A percentile compares a stretch with the other conserved stretches of the same genome.
These are phyloP conservation scores for Catagonus wagneri DNA, from an alignment of 2,113 vertebrate genomes.

Conservation along the genomic window DNA sequence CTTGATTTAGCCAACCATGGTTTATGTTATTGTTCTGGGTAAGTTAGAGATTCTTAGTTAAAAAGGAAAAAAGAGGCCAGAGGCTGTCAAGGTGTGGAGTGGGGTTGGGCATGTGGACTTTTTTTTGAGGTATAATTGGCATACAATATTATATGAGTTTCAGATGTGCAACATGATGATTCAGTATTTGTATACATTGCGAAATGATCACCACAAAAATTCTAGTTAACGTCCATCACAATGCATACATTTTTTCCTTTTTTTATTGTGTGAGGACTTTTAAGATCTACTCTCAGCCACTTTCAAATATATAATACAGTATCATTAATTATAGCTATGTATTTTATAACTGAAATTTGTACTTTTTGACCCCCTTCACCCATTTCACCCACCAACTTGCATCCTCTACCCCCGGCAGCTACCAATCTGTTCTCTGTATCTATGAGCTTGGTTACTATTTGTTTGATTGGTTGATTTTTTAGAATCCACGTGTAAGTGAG, in stretches of 20 bases:
- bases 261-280: background rate
- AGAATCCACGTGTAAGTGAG: background rate
- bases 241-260: background rate
- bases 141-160: background rate
- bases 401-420: background rate
- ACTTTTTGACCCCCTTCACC: background rate
- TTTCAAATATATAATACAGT: background rate
- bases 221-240: background rate
- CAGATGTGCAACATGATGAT: background rate
- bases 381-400: background rate
- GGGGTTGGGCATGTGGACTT: too few species aligned
- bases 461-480: background rate
- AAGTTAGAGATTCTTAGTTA: slow-evolving; percentile 38
- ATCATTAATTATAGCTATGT: background rate
- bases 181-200: background rate
- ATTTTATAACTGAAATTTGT: background rate
- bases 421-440: background rate
- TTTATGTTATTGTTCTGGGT: slow-evolving; percentile 73
- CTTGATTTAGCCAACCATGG: slow-evolving; percentile 82
- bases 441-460: background rate
- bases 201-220: background rate
- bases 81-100: background rate
- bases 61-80: background rate
- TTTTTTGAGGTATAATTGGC: background rate
- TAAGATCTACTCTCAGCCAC: background rate